These are phyloP conservation scores for Varecia variegata DNA, from an alignment of 2,797 vertebrate species.

Conservation along the genomic window DNA sequence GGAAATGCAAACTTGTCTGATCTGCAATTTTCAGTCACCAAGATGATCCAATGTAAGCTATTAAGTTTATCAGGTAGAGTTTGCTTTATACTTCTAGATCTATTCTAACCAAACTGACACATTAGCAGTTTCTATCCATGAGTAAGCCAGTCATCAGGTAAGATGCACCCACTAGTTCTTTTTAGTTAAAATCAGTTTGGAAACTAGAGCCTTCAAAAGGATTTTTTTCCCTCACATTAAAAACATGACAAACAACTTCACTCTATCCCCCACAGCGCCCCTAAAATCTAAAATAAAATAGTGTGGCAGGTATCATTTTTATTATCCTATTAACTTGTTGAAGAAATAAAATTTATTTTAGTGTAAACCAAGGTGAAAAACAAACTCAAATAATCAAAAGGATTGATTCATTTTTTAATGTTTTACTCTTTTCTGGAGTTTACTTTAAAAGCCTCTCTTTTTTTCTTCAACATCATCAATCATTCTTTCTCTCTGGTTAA, in stretches of 20 bases:
- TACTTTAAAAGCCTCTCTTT: not conserved
- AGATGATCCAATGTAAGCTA: not conserved
- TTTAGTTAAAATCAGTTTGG: not conserved
- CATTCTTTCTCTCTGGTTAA: not conserved
- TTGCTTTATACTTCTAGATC: not conserved
- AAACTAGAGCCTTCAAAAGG: not conserved
- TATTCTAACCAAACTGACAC: not conserved
- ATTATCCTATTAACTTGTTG: not conserved
- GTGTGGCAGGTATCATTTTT: not conserved
- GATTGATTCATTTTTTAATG: not conserved
- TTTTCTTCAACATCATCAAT: not conserved
- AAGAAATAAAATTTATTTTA: conserved; percentile 24
- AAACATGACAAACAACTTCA: not conserved
- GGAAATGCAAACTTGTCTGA: not conserved
- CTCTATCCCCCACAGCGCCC: not conserved
- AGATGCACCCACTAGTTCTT: not conserved
- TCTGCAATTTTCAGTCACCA: not conserved
- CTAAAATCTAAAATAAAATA: conserved; percentile 31
- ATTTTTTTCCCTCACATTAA: not conserved
- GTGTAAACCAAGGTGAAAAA: not conserved
- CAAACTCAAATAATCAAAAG: not conserved
- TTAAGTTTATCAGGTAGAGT: not conserved
- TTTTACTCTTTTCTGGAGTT: not conserved
- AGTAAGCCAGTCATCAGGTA: not conserved
- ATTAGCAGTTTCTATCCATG: not conserved